phyloP scores from a whole-genome alignment of 2,113 vertebrate genomes.

The Grallaria varia region DNA sequence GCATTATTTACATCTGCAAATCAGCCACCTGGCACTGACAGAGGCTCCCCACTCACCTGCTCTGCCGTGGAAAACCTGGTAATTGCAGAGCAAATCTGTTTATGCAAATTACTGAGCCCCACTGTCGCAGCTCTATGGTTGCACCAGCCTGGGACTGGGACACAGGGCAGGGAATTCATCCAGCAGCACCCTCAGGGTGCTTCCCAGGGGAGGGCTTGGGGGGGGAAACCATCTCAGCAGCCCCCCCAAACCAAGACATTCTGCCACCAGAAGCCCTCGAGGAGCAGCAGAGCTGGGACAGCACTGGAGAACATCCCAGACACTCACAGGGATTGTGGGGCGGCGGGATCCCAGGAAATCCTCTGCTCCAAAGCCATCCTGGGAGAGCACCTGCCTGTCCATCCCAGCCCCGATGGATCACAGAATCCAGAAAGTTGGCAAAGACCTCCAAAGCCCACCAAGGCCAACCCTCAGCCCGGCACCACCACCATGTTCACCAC shows the following conservation, averaged over 20 bases:
- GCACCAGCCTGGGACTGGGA: not conserved
- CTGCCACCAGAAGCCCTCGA: not conserved
- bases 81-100: conserved; percentile 8
- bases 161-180: not conserved
- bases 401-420: not conserved
- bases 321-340: accelerated
- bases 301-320: not conserved
- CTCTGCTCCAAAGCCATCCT: not conserved
- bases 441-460: not conserved
- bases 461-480: not conserved
- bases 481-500: not conserved
- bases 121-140: not conserved
- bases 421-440: not conserved
- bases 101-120: not conserved
- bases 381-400: not conserved
- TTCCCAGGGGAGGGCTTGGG: not conserved
- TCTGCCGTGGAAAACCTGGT: not conserved
- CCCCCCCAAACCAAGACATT: too few species aligned
- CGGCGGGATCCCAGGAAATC: not conserved
- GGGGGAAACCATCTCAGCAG: not conserved
- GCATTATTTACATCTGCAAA: conserved; percentile 6
- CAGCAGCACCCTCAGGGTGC: not conserved
- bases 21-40: not conserved
- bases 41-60: not conserved
- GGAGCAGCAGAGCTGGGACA: not conserved